phyloP scores from a whole-genome alignment of 2,113 vertebrate genomes.

The Trinectes maculatus region DNA sequence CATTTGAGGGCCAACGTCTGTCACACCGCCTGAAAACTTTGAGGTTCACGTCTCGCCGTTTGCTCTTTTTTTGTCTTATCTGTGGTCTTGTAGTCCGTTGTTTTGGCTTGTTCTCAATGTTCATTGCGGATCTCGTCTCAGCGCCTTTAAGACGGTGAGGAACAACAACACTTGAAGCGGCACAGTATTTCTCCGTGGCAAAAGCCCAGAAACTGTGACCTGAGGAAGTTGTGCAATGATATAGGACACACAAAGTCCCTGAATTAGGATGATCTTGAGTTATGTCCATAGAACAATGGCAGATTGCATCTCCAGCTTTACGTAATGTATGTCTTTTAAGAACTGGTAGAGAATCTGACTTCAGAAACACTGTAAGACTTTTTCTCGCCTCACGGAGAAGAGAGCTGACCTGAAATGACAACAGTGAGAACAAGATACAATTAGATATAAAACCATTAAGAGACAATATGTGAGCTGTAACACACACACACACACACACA shows the following conservation, averaged over 20 bases:
- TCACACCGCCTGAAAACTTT: background rate
- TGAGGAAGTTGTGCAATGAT: background rate
- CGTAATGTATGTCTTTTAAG: background rate
- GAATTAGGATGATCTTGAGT: constrained; percentile 5
- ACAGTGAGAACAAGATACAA: constrained; percentile 7
- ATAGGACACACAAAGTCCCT: constrained; percentile 11
- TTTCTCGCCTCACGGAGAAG: background rate
- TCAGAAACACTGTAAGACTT: background rate
- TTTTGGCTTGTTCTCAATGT: background rate
- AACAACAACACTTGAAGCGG: background rate
- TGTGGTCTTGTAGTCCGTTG: background rate
- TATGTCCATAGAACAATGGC: background rate
- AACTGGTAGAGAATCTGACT: background rate
- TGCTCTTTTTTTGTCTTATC: background rate
- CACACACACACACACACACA: too few relatives aligned
- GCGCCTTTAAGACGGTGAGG: background rate
- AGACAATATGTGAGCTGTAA: too few relatives aligned
- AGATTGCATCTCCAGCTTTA: background rate
- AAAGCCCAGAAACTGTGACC: constrained; percentile 20
- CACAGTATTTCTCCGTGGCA: constrained; percentile 12
- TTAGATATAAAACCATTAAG: constrained; percentile 3
- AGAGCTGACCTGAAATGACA: constrained; percentile 35
- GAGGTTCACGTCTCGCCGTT: background rate
- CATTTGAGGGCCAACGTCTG: background rate
- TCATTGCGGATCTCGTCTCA: background rate